Evolutionary conservation across 2,888 invertebrate species (phyloP), one percentile per base, ranked within the genome.

Genomic region (Apamea monoglypha): DNA sequence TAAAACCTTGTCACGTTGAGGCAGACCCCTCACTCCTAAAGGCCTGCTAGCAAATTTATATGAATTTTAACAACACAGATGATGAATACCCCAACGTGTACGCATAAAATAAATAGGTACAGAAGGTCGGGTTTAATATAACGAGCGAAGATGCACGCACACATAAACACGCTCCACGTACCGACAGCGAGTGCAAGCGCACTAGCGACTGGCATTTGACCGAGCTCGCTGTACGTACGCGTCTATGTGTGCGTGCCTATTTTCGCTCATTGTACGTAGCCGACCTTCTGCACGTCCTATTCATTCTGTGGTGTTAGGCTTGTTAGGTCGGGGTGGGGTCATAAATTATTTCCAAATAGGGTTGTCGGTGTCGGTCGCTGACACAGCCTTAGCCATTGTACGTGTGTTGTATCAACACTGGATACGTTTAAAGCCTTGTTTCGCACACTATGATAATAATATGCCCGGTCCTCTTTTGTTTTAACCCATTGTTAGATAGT

Each of bases 311-410:
- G 18, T 76, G 82, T 75, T n/a, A 81, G 80, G 74, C 84, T 87
- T 74, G 85, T 84, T 82, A 83, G 78, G 88, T 82, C 71, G 80
- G 80, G 87, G 77, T 71, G 79, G 74, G 78, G 80, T 85, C 85
- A 91, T 91, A 89, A 91, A 91, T 91, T 91, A 91, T 91, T 89
- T 84, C 82, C 47, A 83, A 84, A 85, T 82, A 82, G 87, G 89
- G 85, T 84, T 85, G 82, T 85, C 87, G 74, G 79, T 88, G 82
- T 87, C 86, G 79, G 80, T 44, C 82, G 82, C 87, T 87, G 83
- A 85, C 83, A 85, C 76, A 76, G 77, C 47, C 76, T 80, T 78
- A 75, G 75, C 82, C 63, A 87, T 87, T 80, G 81, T 82, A 82
- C 76, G 75, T 81, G 78, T 85, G 74, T 73, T 75, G 74, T 87